These are phyloP conservation scores for Drosophila hydei DNA, from an alignment of 1,140 invertebrate species.

Conservation along the genomic window DNA sequence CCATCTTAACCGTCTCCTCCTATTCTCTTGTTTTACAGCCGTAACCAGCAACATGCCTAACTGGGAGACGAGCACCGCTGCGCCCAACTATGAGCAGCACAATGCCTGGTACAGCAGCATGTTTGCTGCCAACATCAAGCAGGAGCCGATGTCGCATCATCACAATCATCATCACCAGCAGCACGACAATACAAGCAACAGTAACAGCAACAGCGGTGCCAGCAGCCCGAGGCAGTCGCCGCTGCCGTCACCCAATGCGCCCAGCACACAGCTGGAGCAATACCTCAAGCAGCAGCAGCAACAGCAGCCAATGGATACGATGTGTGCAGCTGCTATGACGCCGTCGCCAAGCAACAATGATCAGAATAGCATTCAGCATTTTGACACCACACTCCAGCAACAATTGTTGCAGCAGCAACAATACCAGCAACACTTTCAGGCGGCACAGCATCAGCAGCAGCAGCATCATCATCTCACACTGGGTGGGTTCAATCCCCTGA, in stretches of 20 bases:
- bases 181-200: conserved; percentile 4
- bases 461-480: conserved; percentile 74
- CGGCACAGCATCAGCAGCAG: conserved; percentile 67
- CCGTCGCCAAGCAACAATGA: conserved; percentile 85
- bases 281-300: conserved; percentile 70
- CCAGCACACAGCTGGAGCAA: conserved; percentile 64
- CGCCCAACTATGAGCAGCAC: conserved; percentile 79
- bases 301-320: conserved; percentile 69
- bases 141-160: conserved; percentile 66
- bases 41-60: conserved; percentile 75
- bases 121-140: conserved; percentile 76
- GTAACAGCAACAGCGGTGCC: conserved; percentile 50
- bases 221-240: conserved; percentile 68
- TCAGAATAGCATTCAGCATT: conserved; percentile 74
- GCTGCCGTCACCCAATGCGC: conserved; percentile 41
- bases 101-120: conserved; percentile 81
- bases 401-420: conserved; percentile 78
- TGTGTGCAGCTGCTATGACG: conserved; percentile 79
- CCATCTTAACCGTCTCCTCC: conserved; percentile 29
- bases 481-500: conserved; percentile 82
- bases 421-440: conserved; percentile 80
- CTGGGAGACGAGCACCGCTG: conserved; percentile 78
- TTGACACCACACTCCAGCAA: conserved; percentile 69
- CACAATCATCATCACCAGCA: conserved; percentile 33
- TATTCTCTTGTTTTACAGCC: conserved; percentile 42